Base-by-base conservation (phyloP, 92 coral and sea anemone genomes). In the Chrysogorgia sp. region DNA sequence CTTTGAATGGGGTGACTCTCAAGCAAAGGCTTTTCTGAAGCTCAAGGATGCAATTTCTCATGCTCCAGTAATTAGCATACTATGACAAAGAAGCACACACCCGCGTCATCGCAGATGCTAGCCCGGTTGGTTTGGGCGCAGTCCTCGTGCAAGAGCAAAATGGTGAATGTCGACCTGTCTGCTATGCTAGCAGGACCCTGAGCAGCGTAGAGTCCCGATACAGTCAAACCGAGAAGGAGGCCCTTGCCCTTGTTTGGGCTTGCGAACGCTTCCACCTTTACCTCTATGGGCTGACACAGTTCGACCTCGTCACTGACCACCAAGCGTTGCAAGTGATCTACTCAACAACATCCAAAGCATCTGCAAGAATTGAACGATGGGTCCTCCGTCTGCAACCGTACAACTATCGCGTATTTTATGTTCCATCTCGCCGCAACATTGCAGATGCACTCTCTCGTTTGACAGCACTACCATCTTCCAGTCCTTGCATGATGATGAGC, bases 81-180 rank as follows among this genome's bases (percentile, higher is more conserved):
- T 76, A 34, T 24, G 15, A 75, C 40, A 19, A 2, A 48, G 56
- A 26, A 5, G 82, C 78, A 0, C 83, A 35, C 61, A 65, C 77
- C 22, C 7, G 60, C 30, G 85, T 88, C 68, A 83, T 88, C 20
- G 86, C 87, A 15, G 89, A 88, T 60, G 84, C 88, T 34, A 87
- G 86, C 49, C 90, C 84, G 15, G 90, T 82, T 33, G 87, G 90
- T 15, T 45, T 59, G 8, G 84, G 87, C 37, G 83, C 87, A 23
- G 86, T 75, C 34, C 76, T 86, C 22, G 83, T 82, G n/a, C 79
- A 75, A 26, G 37, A 55, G 64, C 85, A 85, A 71, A 75, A 75
- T 22, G 81, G 79, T 43, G 82, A 80, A 76, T 34, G 63, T 2
- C 43, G 85, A 31, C 84, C 80, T 25, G 74, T 85, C 10, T 58